These are phyloP conservation scores for Zootermopsis nevadensis DNA, from an alignment of 2,888 invertebrate species.

Conservation along the genomic window DNA sequence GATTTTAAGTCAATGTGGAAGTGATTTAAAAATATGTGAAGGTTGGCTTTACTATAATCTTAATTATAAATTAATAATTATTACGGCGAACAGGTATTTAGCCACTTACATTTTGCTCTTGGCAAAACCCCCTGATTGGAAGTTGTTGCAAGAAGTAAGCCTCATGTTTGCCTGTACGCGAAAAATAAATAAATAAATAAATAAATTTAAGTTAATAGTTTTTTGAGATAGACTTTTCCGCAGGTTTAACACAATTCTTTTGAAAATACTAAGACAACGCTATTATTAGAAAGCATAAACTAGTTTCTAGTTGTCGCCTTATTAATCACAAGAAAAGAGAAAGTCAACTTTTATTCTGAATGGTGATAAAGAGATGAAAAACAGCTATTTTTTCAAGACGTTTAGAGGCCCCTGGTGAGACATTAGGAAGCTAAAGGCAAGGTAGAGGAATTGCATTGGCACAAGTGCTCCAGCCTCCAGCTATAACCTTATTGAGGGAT, in stretches of 20 bases:
- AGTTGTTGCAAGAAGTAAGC: too few species aligned
- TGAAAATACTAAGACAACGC: slow-evolving; percentile 1
- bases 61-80: too few species aligned
- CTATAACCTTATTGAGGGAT: slow-evolving; percentile 53
- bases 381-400: slow-evolving; percentile 50
- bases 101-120: too few species aligned
- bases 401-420: slow-evolving; percentile 52
- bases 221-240: not conserved
- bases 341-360: slow-evolving; percentile 51
- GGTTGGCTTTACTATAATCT: too few species aligned
- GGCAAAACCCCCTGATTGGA: too few species aligned
- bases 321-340: slow-evolving; percentile 32
- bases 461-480: slow-evolving; percentile 25
- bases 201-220: not conserved
- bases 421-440: slow-evolving; percentile 46
- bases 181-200: not conserved
- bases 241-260: not conserved
- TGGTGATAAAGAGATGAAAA: slow-evolving; percentile 53
- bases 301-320: slow-evolving; percentile 22
- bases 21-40: too few species aligned
- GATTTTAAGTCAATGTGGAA: too few species aligned
- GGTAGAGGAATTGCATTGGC: slow-evolving; percentile 48
- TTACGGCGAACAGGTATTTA: too few species aligned
- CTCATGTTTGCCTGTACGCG: too few species aligned
- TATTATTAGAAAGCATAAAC: slow-evolving; percentile 18